Evolutionary conservation across 2,113 vertebrate species (phyloP).

Genomic region (Trematocara stigmaticum): DNA sequence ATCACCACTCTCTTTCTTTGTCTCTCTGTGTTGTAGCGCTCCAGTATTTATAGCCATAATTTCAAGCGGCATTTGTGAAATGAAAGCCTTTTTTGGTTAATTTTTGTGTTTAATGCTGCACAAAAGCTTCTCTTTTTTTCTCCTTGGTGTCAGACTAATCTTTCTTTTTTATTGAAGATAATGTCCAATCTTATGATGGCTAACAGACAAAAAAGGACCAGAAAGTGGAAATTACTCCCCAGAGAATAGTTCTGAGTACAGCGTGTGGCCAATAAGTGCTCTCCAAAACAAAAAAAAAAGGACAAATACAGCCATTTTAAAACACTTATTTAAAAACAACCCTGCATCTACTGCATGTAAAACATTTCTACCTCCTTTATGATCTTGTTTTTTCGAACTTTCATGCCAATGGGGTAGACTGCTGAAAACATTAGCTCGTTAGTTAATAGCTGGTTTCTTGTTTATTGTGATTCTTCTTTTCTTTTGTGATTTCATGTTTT

Average conservation of each 20-base stretch:
- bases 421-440: neutral
- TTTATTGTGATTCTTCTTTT: neutral
- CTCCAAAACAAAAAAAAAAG: neutral
- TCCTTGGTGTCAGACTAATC: neutral
- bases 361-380: neutral
- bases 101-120: neutral
- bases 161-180: neutral
- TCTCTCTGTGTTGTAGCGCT: neutral
- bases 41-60: conserved; percentile 10
- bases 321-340: rapidly evolving
- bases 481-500: neutral
- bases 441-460: neutral
- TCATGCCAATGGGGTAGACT: neutral
- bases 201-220: neutral
- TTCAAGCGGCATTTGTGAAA: neutral
- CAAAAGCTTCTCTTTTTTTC: neutral
- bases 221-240: neutral
- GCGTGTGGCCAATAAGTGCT: neutral
- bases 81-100: neutral
- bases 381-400: neutral
- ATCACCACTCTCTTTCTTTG: neutral
- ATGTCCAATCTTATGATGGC: neutral
- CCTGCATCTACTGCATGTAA: neutral
- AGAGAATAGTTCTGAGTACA: neutral
- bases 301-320: neutral